Percentiles rank a stretch among this genome's conserved stretches.
Evolutionary conservation across 2,797 vertebrate species (phyloP).

Genomic region (Otus scops): DNA sequence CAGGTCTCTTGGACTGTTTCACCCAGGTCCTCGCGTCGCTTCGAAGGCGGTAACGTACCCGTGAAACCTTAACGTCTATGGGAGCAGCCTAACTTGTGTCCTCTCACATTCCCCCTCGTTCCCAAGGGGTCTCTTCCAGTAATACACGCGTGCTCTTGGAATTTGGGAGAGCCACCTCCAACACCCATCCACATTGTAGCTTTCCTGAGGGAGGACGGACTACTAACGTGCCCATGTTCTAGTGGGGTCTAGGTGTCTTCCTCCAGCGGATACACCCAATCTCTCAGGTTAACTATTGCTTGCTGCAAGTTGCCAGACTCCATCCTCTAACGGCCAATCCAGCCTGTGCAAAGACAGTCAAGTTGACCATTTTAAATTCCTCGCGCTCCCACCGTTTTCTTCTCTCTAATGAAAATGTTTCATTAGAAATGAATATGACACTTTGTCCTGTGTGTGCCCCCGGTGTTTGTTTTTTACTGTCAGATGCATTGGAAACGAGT

Average conservation of each 20-base stretch:
- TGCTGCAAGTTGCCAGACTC: neutral
- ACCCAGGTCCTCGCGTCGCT: neutral
- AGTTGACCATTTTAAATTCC: neutral
- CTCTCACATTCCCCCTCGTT: neutral
- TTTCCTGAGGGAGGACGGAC: slow-evolving; percentile 8
- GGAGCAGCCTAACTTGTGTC: neutral
- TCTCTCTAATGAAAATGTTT: neutral
- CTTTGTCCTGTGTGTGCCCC: neutral
- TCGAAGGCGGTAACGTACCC: neutral
- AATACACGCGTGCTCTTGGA: neutral
- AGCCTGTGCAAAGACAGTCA: neutral
- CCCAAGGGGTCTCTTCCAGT: neutral
- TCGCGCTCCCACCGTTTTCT: neutral
- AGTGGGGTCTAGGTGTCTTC: neutral
- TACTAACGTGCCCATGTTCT: neutral
- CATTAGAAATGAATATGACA: neutral
- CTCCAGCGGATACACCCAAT: neutral
- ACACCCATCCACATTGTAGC: neutral
- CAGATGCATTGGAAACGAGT: neutral
- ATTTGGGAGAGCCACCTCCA: neutral
- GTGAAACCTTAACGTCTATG: neutral
- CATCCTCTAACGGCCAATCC: neutral
- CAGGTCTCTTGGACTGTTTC: neutral
- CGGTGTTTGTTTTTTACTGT: neutral
- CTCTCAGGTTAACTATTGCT: neutral